These are phyloP conservation scores for Acrocephalus arundinaceus DNA, from an alignment of 2,113 vertebrate genomes.

Conservation along the genomic window DNA sequence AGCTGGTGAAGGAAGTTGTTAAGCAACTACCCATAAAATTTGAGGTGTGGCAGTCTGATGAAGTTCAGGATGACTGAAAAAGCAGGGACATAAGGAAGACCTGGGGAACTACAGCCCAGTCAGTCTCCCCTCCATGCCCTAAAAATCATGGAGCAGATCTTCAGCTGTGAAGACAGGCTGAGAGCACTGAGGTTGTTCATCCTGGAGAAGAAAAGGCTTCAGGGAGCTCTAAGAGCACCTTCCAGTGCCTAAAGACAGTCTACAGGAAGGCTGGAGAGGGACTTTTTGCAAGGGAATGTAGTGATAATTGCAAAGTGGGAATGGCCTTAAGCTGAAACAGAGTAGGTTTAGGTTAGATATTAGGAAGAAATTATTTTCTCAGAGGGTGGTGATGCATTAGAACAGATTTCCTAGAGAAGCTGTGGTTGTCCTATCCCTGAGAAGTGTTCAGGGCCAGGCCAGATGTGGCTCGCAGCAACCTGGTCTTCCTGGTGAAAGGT, in stretches of 20 bases:
- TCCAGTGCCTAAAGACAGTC: neutral
- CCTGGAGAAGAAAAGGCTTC: neutral
- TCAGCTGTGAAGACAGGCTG: neutral
- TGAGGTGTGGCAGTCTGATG: neutral
- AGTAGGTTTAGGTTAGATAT: neutral
- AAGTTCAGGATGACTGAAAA: neutral
- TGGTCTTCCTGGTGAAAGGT: neutral
- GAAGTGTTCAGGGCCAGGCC: neutral
- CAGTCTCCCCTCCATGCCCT: neutral
- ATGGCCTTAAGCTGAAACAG: neutral
- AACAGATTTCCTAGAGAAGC: neutral
- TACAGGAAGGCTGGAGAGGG: neutral
- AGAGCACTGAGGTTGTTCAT: neutral
- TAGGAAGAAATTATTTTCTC: neutral
- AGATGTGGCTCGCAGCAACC: neutral
- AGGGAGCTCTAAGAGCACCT: neutral
- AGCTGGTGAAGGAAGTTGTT: neutral
- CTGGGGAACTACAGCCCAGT: neutral
- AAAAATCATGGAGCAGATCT: neutral
- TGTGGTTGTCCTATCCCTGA: neutral
- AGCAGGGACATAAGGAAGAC: neutral
- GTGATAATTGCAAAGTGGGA: neutral
- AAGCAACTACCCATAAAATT: neutral
- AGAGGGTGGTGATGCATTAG: neutral
- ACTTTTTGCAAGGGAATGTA: neutral